Conservation (phyloP, 2,888 invertebrate genomes). For the Empis livida region DNA sequence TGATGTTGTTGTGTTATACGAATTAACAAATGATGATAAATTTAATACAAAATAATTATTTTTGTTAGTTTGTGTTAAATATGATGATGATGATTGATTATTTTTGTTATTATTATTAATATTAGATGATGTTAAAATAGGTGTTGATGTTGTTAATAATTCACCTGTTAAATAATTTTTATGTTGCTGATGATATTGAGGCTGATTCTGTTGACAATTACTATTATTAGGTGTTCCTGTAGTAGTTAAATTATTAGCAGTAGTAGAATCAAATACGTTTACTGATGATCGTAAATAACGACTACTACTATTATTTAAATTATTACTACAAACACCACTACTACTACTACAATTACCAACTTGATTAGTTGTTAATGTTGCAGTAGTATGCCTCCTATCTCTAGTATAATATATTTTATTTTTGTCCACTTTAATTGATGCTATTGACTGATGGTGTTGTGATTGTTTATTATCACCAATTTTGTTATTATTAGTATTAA, state of each 20-base stretch:
- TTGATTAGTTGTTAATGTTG: not conserved
- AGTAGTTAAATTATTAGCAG: too few species aligned
- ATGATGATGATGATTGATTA: not conserved
- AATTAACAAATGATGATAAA: not conserved
- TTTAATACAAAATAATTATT: not conserved
- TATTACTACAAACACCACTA: slow-evolving; percentile 1
- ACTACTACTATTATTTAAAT: not conserved
- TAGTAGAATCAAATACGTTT: not conserved
- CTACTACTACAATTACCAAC: not conserved
- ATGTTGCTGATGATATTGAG: slow-evolving; percentile 4
- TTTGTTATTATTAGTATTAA: not conserved
- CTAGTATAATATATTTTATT: slow-evolving; percentile 3
- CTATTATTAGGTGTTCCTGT: too few species aligned
- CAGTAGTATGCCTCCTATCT: not conserved
- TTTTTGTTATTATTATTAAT: not conserved
- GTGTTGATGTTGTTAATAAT: not conserved
- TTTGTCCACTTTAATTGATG: slow-evolving; percentile 9
- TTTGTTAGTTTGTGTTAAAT: not conserved
- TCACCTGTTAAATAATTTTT: not conserved
- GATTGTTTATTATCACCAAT: slow-evolving; percentile 4
- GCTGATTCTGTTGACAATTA: too few species aligned
- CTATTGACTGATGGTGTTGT: not conserved
- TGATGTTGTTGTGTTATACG: not conserved
- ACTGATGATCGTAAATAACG: slow-evolving; percentile 6
- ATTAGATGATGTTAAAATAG: not conserved